These are phyloP conservation scores for Erebia ligea DNA, from an alignment of 2,888 invertebrate genomes.

Conservation along the genomic window DNA sequence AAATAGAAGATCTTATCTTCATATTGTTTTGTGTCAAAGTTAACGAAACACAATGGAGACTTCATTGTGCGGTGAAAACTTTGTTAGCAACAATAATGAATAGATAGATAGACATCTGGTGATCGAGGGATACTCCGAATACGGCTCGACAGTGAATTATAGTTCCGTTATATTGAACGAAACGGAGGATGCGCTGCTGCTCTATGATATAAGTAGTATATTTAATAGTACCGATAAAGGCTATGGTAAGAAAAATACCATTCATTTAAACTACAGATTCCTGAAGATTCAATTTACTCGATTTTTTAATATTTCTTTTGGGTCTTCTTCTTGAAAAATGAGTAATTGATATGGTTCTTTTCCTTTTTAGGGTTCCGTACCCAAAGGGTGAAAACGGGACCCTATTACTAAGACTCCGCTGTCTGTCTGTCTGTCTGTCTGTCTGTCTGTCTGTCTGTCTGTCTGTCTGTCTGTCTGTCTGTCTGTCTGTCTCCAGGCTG, in stretches of 20 bases:
- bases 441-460: too few relatives aligned
- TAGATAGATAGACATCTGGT: constrained; percentile 1
- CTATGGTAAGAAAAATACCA: neutral
- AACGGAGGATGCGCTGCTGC: neutral
- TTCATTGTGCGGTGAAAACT: constrained; percentile 11
- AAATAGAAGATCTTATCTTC: neutral
- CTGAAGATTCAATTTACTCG: neutral
- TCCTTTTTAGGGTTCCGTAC: too few relatives aligned
- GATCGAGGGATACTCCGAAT: constrained; percentile 4
- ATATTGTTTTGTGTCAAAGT: constrained; percentile 14
- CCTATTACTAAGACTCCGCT: too few relatives aligned
- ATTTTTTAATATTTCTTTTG: too few relatives aligned
- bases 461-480: too few relatives aligned
- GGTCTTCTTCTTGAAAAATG: too few relatives aligned
- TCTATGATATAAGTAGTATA: too few relatives aligned
- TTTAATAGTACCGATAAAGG: neutral
- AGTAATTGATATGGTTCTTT: too few relatives aligned
- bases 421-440: too few relatives aligned
- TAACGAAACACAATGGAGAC: constrained; percentile 3
- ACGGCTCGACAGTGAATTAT: neutral
- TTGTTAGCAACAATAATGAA: neutral
- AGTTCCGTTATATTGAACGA: neutral
- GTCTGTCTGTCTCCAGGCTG: too few relatives aligned
- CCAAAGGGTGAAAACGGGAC: too few relatives aligned
- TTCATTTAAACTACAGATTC: neutral